Base-by-base conservation (phyloP, 2,113 vertebrate species). In the Malaclemys terrapin region DNA sequence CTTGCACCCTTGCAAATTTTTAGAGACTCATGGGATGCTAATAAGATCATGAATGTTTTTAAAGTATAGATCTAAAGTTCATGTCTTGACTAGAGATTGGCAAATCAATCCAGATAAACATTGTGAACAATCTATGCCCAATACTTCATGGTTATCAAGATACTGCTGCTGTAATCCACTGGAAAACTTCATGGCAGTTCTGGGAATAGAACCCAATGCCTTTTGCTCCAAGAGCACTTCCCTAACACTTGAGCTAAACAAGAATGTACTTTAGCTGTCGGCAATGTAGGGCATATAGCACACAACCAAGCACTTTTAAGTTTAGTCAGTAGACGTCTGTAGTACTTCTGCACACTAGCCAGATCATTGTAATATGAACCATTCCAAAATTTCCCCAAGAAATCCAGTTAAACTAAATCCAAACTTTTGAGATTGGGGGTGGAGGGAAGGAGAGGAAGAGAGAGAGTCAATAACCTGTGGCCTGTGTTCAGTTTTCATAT, bases 271-370 rank as follows among this genome's bases (percentile, higher is more conserved):
- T 24, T 42, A 45, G 54, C 4, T 91, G 31, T 65, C 42, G 4
- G 8, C 31, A 87, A 5, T 31, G 19, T 11, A 47, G 22, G 38
- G 4, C 0, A 0, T 62, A 84, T 80, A 24, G 16, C 47, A 38
- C n/a, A 52, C 4, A 14, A 76, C 57, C 3, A 80, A 8, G 20
- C 11, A 25, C 20, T 6, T 76, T 22, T 45, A 45, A 76, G 10
- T 76, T 20, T 45, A 42, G 6, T 22, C 24, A 38, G 42, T 6
- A 45, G 38, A 7, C 13, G 8, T 5, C 20, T 24, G 11, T 25
- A 11, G 38, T 76, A 76, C 38, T 42, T 38, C n/a, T 76, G 38
- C 24, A 42, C 72, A 45, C 72, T 45, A 76, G 42, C 38, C 22
- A 25, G 2, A 10, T 45, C 72, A 24, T 76, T 76, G 72, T 76